Evolutionary conservation across 2,888 invertebrate genomes (phyloP).

Genomic region (Celastrina argiolus): DNA sequence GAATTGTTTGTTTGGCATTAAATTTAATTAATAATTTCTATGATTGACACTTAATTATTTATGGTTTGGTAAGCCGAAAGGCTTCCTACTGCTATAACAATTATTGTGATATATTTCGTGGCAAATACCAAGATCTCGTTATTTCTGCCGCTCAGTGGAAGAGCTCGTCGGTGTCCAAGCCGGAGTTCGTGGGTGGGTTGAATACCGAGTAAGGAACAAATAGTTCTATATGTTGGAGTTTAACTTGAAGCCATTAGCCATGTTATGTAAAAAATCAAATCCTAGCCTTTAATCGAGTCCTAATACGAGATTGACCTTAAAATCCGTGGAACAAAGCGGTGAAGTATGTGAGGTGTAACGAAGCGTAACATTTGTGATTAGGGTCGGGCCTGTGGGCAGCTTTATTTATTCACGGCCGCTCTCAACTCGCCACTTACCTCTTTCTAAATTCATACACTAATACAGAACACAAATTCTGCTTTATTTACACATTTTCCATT

Average conservation of each 20-base stretch:
- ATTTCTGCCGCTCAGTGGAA: no score
- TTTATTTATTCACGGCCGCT: constrained; percentile 66
- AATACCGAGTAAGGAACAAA: no score
- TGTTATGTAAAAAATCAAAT: not conserved
- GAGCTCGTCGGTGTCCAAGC: no score
- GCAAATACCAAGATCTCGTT: no score
- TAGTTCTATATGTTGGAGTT: no score
- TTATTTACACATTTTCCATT: constrained; percentile 22
- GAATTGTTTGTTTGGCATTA: no score
- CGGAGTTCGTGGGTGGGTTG: no score
- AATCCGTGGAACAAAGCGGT: constrained; percentile 39
- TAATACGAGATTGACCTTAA: constrained; percentile 23
- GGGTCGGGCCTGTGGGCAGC: constrained; percentile 45
- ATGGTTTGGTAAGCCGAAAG: no score
- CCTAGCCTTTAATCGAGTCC: not conserved
- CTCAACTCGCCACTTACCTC: constrained; percentile 48
- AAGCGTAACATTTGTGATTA: constrained; percentile 56
- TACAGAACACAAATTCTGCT: constrained; percentile 15
- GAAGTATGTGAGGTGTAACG: constrained; percentile 58
- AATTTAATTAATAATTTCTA: no score
- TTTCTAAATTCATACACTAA: constrained; percentile 24
- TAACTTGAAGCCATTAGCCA: not conserved
- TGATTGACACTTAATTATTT: no score
- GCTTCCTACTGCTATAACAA: no score
- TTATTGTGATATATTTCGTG: no score